phyloP scores from a whole-genome alignment of 2,113 vertebrate genomes.

The Megaceryle torquata region DNA sequence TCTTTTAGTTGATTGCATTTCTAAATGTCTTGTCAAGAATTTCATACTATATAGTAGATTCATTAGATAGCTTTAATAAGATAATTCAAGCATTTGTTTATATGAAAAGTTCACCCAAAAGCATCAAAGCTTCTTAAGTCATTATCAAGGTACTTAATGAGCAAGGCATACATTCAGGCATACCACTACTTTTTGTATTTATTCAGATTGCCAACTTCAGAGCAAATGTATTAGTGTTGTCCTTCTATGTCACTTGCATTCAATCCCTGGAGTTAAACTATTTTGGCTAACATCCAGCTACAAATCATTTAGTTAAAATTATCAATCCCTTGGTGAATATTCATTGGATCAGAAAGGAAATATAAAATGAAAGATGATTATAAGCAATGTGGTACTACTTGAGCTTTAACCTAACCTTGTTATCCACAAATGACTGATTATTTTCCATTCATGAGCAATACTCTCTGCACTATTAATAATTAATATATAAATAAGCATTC shows the following conservation, averaged over 20 bases:
- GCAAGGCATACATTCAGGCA: conserved; percentile 30
- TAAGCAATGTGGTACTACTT: conserved; percentile 29
- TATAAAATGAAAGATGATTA: conserved; percentile 54
- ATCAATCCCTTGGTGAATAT: conserved; percentile 70
- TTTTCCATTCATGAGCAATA: not conserved
- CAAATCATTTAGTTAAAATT: conserved; percentile 66
- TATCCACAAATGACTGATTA: not conserved
- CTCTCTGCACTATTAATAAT: not conserved
- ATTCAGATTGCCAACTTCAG: conserved; percentile 44
- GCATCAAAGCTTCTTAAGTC: conserved; percentile 33
- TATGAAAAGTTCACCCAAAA: conserved; percentile 33
- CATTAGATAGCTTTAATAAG: conserved; percentile 45
- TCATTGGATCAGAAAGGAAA: conserved; percentile 58
- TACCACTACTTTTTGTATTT: conserved; percentile 30
- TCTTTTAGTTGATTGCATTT: conserved; percentile 30
- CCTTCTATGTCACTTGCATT: conserved; percentile 58
- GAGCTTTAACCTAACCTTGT: conserved; percentile 50
- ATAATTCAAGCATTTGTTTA: conserved; percentile 51
- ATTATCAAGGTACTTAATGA: conserved; percentile 34
- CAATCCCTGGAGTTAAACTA: conserved; percentile 49
- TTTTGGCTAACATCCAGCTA: conserved; percentile 63
- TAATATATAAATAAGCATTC: not conserved
- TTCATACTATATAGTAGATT: conserved; percentile 23
- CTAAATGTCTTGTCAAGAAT: conserved; percentile 48
- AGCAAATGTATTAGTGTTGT: conserved; percentile 54